phyloP scores from a whole-genome alignment of 2,888 invertebrate species.

The Polydrusus cervinus region DNA sequence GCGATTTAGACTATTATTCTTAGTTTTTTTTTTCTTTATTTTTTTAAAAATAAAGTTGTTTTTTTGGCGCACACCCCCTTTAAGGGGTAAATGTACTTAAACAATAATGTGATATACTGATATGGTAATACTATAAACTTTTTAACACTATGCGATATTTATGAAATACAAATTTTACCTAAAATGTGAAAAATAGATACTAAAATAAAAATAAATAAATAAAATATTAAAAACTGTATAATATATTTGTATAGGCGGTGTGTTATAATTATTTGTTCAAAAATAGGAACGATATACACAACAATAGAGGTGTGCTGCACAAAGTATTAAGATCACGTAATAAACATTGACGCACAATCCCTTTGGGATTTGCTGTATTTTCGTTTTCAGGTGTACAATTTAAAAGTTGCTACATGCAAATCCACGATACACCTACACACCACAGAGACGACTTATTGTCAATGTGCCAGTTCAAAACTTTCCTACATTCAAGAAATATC shows the following conservation, averaged over 20 bases:
- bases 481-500: no score
- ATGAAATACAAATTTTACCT: not conserved
- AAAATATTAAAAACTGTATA: conserved; percentile 1
- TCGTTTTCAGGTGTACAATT: no score
- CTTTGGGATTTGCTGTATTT: no score
- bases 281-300: conserved; percentile 22
- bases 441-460: no score
- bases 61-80: no score
- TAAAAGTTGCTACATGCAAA: no score
- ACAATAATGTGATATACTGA: not conserved
- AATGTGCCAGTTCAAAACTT: no score
- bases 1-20: no score
- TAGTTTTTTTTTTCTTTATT: no score
- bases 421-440: no score
- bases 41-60: no score
- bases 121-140: conserved; percentile 1
- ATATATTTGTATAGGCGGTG: not conserved
- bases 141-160: not conserved
- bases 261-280: not conserved
- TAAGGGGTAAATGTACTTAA: not conserved
- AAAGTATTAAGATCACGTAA: not conserved
- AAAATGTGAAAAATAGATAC: not conserved
- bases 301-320: not conserved
- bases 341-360: not conserved
- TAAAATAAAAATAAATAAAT: conserved; percentile 15